Evolutionary conservation across 1,140 invertebrate species (phyloP).

Genomic region (Ips typographus): DNA sequence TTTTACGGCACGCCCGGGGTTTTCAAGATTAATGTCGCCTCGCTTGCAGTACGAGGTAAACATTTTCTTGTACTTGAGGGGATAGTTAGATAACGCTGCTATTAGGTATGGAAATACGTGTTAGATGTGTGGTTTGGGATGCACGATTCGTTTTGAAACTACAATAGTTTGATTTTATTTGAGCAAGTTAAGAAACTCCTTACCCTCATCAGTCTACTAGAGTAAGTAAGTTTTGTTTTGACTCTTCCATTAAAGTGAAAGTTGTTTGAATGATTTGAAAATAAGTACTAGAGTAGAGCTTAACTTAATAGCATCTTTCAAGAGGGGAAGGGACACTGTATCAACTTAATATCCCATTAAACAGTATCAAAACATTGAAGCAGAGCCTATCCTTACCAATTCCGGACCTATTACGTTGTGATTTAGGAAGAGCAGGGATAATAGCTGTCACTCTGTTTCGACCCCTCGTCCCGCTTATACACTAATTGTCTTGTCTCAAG

Average conservation of each 20-base stretch:
- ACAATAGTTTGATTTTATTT: too few species aligned
- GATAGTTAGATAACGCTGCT: too few species aligned
- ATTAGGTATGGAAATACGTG: too few species aligned
- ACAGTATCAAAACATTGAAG: slow-evolving; percentile 23
- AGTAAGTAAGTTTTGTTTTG: too few species aligned
- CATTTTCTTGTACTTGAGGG: background rate
- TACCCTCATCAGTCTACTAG: too few species aligned
- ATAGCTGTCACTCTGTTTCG: slow-evolving; percentile 27
- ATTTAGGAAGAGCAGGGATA: slow-evolving; percentile 30
- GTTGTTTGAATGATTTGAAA: too few species aligned
- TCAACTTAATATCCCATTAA: slow-evolving; percentile 32
- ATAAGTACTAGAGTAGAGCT: background rate
- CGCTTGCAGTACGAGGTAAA: background rate
- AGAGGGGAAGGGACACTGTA: slow-evolving; percentile 15
- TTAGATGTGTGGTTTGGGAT: too few species aligned
- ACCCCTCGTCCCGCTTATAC: slow-evolving; percentile 10
- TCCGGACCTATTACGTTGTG: slow-evolving; percentile 28
- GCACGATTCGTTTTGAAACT: too few species aligned
- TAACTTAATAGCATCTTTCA: slow-evolving; percentile 13
- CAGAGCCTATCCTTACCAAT: slow-evolving; percentile 28
- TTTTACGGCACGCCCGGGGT: slow-evolving; percentile 4
- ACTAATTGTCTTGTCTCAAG: slow-evolving; percentile 24
- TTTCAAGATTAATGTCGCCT: background rate
- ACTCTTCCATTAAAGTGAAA: too few species aligned
- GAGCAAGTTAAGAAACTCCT: too few species aligned